phyloP scores from a whole-genome alignment of 2,113 vertebrate species.

The Leptocoma aspasia region DNA sequence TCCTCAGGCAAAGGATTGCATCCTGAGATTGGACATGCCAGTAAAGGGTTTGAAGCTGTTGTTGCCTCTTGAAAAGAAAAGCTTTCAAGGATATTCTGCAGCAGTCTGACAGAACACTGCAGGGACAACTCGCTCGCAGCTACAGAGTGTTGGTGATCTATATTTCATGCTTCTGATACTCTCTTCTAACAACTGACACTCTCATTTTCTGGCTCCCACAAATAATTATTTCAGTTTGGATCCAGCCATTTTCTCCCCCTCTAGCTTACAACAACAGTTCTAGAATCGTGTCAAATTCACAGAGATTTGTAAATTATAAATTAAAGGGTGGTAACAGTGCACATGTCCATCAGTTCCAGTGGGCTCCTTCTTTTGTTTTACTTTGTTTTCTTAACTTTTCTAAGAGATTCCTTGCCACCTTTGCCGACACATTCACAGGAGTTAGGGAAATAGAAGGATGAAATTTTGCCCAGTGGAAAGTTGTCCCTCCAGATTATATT shows the following conservation, averaged over 20 bases:
- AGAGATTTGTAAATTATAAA: conserved; percentile 15
- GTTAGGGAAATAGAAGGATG: background rate
- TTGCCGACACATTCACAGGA: background rate
- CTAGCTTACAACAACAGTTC: background rate
- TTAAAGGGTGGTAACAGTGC: background rate
- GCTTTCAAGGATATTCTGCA: background rate
- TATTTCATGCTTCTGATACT: background rate
- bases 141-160: background rate
- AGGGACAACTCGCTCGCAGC: background rate
- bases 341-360: background rate
- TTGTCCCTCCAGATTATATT: background rate
- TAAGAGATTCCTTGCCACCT: background rate
- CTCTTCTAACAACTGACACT: background rate
- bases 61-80: background rate
- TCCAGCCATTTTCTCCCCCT: background rate
- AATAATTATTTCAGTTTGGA: background rate
- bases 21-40: background rate
- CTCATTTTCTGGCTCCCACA: background rate
- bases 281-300: background rate
- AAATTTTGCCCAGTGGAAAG: background rate
- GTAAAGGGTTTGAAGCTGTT: background rate
- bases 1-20: background rate
- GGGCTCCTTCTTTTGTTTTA: background rate
- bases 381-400: background rate
- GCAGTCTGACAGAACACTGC: background rate